A percentile compares a stretch with the other conserved stretches of the same genome.
Conservation (phyloP, 2,888 invertebrate genomes). For the Stomorhina lunata region DNA sequence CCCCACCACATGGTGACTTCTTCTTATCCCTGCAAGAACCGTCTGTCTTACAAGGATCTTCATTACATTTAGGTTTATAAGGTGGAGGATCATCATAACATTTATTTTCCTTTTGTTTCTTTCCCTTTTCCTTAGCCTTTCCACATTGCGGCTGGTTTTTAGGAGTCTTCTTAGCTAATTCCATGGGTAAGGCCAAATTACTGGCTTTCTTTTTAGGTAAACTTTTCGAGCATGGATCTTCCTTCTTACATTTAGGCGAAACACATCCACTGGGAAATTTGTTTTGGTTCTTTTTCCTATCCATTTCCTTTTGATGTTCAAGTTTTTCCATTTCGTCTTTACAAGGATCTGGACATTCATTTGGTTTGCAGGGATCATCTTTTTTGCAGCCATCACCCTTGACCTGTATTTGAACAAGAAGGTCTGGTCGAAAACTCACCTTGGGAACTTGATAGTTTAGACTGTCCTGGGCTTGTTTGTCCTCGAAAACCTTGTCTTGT, state of each 20-base stretch:
- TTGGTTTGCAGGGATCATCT: conserved; percentile 8
- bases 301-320: neutral
- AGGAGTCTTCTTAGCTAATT: too few species aligned
- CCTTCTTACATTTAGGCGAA: conserved; percentile 37
- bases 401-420: neutral
- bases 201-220: conserved; percentile 4
- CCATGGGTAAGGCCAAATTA: too few species aligned
- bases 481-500: too few species aligned
- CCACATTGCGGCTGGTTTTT: neutral
- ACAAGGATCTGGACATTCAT: neutral
- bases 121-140: neutral
- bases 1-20: neutral
- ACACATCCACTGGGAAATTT: conserved; percentile 17
- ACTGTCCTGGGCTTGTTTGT: too few species aligned
- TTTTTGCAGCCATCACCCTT: neutral
- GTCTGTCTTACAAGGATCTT: neutral
- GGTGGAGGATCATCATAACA: conserved; percentile 16
- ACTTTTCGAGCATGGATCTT: neutral
- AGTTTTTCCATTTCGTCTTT: conserved; percentile 25
- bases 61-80: conserved; percentile 56
- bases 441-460: too few species aligned
- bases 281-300: neutral
- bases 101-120: neutral
- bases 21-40: neutral
- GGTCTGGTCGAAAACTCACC: too few species aligned